Evolutionary conservation across 2,797 vertebrate genomes (phyloP), one percentile per base, ranked within the genome.

Genomic region (Cetoscarus ocellatus): DNA sequence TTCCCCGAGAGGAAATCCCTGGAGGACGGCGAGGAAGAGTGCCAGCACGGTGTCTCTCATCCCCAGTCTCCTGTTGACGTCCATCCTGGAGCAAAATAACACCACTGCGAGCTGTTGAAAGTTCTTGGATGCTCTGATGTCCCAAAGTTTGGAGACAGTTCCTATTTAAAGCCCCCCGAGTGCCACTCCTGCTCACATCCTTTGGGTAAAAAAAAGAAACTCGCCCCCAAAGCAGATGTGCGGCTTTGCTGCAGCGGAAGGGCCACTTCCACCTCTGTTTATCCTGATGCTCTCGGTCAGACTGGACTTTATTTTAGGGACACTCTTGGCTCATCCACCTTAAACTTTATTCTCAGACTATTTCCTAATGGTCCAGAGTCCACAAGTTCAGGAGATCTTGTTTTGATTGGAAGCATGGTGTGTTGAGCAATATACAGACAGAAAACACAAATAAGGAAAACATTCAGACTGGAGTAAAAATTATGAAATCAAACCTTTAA

Each of bases 201-300:
- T 82, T 92, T 87, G 88, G 80, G 70, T 75, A 60, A 77, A 83
- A 82, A 80, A 88, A 64, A 77, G 65, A 65, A 84, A 81, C 91
- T 94, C 93, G 93, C 93, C 94, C 94, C 91, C 94, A 87, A 91
- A 88, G 83, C 90, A 90, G 88, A 92, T 92, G 86, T 93, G 92
- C 83, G 91, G 90, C 67, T 91, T 76, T 84, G 73, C 70, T 67
- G 86, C 80, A 87, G 82, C 93, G 94, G 93, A 94, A 94, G 91
- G 88, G 75, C 86, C 85, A 89, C 70, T 87, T 93, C 90, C 92
- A 92, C 88, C 75, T 88, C 88, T 89, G 89, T 91, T 92, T 93
- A 82, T 79, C 59, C 82, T 71, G 67, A 75, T 86, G 74, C 58
- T 82, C 82, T 87, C 77, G 87, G 82, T 83, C 85, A 89, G 69